A percentile compares a stretch with the other conserved stretches of the same genome.
Evolutionary conservation across 2,113 vertebrate species (phyloP).

Genomic region (Ondatra zibethicus): DNA sequence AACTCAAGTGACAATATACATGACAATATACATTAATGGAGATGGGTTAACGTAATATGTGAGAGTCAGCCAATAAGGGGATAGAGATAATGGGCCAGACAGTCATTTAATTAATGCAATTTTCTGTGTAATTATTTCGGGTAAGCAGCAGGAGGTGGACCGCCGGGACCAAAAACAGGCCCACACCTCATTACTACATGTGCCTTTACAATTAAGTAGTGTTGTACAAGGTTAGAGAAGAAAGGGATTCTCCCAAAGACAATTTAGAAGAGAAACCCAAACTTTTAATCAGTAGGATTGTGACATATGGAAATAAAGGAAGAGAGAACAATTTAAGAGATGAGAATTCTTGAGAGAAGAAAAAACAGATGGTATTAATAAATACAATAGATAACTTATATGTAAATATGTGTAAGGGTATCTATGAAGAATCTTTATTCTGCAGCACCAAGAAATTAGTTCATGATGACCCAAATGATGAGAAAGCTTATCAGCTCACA

Average conservation of each 20-base stretch:
- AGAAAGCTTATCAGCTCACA: neutral
- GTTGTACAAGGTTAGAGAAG: neutral
- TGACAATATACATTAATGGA: too few relatives aligned
- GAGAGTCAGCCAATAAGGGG: too few relatives aligned
- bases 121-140: too few relatives aligned
- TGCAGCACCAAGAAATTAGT: neutral
- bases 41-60: too few relatives aligned
- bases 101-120: too few relatives aligned
- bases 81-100: too few relatives aligned
- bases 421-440: neutral
- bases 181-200: too few relatives aligned
- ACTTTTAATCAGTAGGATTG: neutral
- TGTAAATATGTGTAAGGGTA: neutral
- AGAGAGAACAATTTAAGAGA: neutral
- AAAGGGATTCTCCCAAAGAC: neutral
- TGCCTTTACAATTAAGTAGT: neutral
- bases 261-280: neutral
- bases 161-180: too few relatives aligned
- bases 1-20: too few relatives aligned
- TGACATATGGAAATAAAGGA: neutral
- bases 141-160: too few relatives aligned
- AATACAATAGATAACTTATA: neutral
- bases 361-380: neutral
- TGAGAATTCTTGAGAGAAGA: too few relatives aligned
- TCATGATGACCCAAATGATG: neutral